Evolutionary conservation across 2,888 invertebrate genomes (phyloP), one percentile per base, ranked within the genome.

Genomic region (Rugalucina vietnamica): DNA sequence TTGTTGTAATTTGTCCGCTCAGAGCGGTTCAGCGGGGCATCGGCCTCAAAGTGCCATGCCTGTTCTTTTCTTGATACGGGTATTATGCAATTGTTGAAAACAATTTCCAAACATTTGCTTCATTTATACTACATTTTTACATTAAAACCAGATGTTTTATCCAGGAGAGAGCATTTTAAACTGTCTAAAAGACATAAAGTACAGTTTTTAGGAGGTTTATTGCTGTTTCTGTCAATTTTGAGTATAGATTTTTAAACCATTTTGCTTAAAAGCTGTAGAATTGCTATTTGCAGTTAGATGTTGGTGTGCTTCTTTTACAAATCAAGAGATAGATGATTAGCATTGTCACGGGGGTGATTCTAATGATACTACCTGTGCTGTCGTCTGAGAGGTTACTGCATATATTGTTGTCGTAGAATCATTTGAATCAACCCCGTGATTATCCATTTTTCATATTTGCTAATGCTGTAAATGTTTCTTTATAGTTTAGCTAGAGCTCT

Each of bases 1-100:
- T 86, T 79, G 76, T 84, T 86, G 73, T 82, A 80, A 70, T 37
- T 65, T 72, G 84, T 86, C 77, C 84, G 86, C 86, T 86, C 8
- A 70, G 84, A 86, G 86, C 86, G 82, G 72, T 29, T 36, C 72
- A 18, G 32, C 21, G 49, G 29, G 29, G 72, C 72, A 39, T 39
- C 24, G 72, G 72, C 39, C 72, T 72, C 72, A 29, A 72, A 72
- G 72, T 21, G 43, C 72, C 72, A 29, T 43, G 49, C 43, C 43
- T 72, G 72, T 72, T 49, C 29, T 72, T 60, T 27, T 60, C 43
- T 34, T 34, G 65, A 75, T 77, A 77, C 77, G 77, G 77, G 77
- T 77, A 77, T 43, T 77, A 77, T 77, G 77, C 69, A 77, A 77
- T 69, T 77, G 72, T 72, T 72, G 43, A 39, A 72, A 72, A 72